Evolutionary conservation across 2,888 invertebrate species (phyloP).

Genomic region (Unio delphinus): DNA sequence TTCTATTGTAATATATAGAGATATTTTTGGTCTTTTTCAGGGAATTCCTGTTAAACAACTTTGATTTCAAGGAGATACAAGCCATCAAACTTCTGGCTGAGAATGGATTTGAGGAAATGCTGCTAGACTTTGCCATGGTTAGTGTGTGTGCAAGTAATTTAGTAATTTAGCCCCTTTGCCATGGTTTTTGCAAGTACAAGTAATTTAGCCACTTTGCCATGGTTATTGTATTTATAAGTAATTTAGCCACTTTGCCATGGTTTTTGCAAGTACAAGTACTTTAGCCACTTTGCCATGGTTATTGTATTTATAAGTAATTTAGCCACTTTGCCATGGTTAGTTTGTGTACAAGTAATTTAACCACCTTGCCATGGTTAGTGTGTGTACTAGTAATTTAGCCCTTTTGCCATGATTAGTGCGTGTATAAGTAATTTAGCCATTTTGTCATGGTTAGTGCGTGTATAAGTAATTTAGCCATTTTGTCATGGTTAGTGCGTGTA

Average conservation of each 20-base stretch:
- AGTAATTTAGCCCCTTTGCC: conserved; percentile 69
- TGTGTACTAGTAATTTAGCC: too few relatives aligned
- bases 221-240: conserved; percentile 26
- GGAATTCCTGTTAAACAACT: conserved; percentile 76
- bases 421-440: too few relatives aligned
- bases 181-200: conserved; percentile 37
- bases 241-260: conserved; percentile 71
- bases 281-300: too few relatives aligned
- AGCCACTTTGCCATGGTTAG: conserved; percentile 71
- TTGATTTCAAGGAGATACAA: conserved; percentile 77
- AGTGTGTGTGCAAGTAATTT: not conserved
- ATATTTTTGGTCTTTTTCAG: conserved; percentile 43
- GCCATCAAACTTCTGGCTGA: conserved; percentile 79
- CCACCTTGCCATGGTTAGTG: too few relatives aligned
- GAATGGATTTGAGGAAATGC: conserved; percentile 77
- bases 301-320: too few relatives aligned
- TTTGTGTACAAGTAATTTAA: not conserved
- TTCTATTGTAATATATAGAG: not conserved
- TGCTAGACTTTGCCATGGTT: conserved; percentile 74
- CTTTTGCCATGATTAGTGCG: too few relatives aligned
- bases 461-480: too few relatives aligned
- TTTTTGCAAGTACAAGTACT: conserved; percentile 11
- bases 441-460: too few relatives aligned
- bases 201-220: conserved; percentile 70
- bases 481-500: too few relatives aligned